These are phyloP conservation scores for Miniopterus natalensis DNA, from an alignment of 2,113 vertebrate species.

Conservation along the genomic window DNA sequence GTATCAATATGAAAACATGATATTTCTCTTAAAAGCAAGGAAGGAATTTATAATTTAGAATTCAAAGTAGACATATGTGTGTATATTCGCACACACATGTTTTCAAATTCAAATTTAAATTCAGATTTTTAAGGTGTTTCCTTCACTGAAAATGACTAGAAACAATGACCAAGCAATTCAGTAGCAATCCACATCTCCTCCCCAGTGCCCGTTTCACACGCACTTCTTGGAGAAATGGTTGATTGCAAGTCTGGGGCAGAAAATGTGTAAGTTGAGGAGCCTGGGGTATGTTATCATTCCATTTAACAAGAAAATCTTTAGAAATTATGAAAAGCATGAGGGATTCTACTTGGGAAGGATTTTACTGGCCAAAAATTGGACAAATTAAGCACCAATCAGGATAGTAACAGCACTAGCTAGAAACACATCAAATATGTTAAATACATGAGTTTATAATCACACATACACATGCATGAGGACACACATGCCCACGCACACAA, in stretches of 20 bases:
- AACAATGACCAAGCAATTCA: not conserved
- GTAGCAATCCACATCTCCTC: not conserved
- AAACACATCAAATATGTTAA: not conserved
- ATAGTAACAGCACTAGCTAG: not conserved
- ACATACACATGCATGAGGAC: not conserved
- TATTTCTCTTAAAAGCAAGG: not conserved
- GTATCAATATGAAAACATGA: not conserved
- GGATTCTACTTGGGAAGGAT: not conserved
- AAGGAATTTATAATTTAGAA: not conserved
- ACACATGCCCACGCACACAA: not conserved
- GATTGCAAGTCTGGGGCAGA: not conserved
- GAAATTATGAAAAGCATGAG: not conserved
- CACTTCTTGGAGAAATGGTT: not conserved
- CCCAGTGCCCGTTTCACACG: not conserved
- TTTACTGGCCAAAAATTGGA: not conserved
- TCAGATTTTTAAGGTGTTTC: not conserved
- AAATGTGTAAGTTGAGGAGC: not conserved
- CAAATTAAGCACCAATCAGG: not conserved
- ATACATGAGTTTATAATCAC: not conserved
- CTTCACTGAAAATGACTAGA: not conserved
- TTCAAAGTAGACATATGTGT: not conserved
- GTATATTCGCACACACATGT: not conserved
- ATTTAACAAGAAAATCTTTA: not conserved
- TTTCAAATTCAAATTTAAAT: constrained; percentile 49
- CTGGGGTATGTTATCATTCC: not conserved